These are phyloP conservation scores for Pheosia tremula DNA, from an alignment of 2,888 invertebrate genomes.

Conservation along the genomic window DNA sequence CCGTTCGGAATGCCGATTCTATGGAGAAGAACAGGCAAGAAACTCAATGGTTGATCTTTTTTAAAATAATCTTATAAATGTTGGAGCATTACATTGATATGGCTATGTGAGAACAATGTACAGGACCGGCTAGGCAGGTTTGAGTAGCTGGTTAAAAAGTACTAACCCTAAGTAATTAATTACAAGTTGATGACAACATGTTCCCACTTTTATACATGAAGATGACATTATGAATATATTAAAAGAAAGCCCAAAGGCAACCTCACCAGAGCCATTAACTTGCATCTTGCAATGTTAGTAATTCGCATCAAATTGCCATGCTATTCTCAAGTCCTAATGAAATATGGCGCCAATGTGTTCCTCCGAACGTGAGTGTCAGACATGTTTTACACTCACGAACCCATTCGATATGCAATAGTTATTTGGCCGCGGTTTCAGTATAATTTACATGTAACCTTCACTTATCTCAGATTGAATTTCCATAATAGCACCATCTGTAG, in stretches of 20 bases:
- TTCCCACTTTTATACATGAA: too few species aligned
- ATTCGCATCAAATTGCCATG: conserved; percentile 33
- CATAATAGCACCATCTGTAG: conserved; percentile 77
- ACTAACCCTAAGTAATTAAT: too few species aligned
- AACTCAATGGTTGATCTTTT: too few species aligned
- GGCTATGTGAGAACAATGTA: too few species aligned
- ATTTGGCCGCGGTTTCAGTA: conserved; percentile 45
- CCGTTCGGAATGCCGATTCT: too few species aligned
- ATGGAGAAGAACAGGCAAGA: too few species aligned
- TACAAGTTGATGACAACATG: too few species aligned
- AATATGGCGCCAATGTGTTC: conserved; percentile 41
- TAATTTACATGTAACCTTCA: conserved; percentile 72
- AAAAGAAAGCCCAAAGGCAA: background rate
- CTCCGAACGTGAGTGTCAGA: conserved; percentile 30
- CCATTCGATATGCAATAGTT: conserved; percentile 41
- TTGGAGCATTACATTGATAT: too few species aligned
- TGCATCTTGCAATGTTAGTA: background rate
- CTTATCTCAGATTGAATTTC: conserved; percentile 75
- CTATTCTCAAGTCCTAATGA: conserved; percentile 39
- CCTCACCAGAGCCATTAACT: background rate
- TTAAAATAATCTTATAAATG: too few species aligned
- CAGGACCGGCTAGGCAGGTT: too few species aligned
- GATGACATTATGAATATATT: too few species aligned
- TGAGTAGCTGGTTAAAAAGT: too few species aligned
- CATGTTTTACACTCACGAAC: conserved; percentile 27